Percentiles rank a stretch among this genome's conserved stretches.
Conservation (phyloP, 2,888 invertebrate species). For the Lepetodrilus schrolli region DNA sequence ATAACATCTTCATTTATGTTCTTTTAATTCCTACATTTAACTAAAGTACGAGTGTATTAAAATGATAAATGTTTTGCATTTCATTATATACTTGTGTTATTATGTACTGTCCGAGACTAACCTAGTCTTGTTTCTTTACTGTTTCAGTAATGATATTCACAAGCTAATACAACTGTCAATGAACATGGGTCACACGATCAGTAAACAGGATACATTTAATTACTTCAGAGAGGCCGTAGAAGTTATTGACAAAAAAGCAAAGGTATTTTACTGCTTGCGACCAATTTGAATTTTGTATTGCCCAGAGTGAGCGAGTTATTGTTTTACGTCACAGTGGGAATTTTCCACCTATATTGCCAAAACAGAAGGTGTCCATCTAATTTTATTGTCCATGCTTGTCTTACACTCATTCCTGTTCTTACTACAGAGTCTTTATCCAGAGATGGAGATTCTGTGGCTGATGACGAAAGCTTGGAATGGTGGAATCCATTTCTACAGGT, state of each 20-base stretch:
- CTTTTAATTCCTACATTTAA: no score
- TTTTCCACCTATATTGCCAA: background rate
- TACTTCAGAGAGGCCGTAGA: constrained; percentile 67
- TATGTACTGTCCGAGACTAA: no score
- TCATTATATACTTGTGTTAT: no score
- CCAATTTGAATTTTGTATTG: background rate
- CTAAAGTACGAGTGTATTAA: no score
- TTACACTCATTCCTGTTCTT: no score
- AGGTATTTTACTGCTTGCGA: no score
- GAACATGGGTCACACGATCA: constrained; percentile 43
- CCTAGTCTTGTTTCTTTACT: background rate
- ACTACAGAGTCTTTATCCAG: constrained; percentile 67
- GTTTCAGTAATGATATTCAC: constrained; percentile 66
- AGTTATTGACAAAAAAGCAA: constrained; percentile 59
- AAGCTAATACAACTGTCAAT: constrained; percentile 67
- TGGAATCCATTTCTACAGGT: constrained; percentile 72
- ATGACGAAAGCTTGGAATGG: constrained; percentile 74
- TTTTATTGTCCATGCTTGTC: background rate
- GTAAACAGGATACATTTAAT: constrained; percentile 63
- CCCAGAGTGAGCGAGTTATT: background rate
- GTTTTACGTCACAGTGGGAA: no score
- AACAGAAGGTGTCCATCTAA: background rate
- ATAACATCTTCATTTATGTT: no score
- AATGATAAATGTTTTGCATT: no score
- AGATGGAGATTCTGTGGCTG: constrained; percentile 72